Evolutionary conservation across 2,797 vertebrate species (phyloP).

Genomic region (Bryconaethiops microstoma): DNA sequence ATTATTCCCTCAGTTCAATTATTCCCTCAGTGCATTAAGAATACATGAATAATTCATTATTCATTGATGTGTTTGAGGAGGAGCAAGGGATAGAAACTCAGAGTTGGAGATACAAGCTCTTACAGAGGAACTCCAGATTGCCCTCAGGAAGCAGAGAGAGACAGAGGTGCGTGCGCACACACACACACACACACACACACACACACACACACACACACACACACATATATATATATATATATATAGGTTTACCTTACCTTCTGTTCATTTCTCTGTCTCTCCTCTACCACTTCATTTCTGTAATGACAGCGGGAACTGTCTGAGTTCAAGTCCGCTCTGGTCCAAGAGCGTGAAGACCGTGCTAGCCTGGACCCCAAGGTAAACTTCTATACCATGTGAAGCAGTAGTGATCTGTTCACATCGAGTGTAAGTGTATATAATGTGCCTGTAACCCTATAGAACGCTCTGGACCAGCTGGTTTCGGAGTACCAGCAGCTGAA

Average conservation of each 20-base stretch:
- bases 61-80: slow-evolving; percentile 49
- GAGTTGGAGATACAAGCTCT: slow-evolving; percentile 78
- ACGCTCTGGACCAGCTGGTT: slow-evolving; percentile 85
- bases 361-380: slow-evolving; percentile 80
- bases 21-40: background rate
- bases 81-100: slow-evolving; percentile 67
- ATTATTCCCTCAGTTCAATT: no score
- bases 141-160: slow-evolving; percentile 74
- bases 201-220: no score
- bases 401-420: background rate
- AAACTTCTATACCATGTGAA: slow-evolving; percentile 33
- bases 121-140: slow-evolving; percentile 88
- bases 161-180: background rate
- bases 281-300: background rate
- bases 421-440: background rate
- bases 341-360: slow-evolving; percentile 57
- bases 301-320: slow-evolving; percentile 82
- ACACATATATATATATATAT: no score
- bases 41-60: background rate
- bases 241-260: background rate
- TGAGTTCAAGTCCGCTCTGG: slow-evolving; percentile 79
- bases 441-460: slow-evolving; percentile 58
- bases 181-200: background rate
- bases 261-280: background rate
- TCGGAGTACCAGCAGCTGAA: slow-evolving; percentile 88